Conservation (phyloP, 2,797 vertebrate species). For the Halcyon leucocephala region DNA sequence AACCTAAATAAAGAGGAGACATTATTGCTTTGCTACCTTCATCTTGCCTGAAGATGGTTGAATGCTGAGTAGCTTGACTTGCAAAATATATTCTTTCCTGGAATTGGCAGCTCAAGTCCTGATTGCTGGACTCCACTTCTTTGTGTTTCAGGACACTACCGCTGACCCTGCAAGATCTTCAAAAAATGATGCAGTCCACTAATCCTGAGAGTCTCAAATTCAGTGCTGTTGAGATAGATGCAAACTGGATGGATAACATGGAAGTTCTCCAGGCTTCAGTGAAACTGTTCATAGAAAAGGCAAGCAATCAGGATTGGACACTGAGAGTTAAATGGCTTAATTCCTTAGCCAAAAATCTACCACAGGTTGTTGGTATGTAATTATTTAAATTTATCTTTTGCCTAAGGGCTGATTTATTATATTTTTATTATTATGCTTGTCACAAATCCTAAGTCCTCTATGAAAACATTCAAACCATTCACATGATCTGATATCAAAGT, state of each 20-base stretch:
- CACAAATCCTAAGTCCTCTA: fast-evolving
- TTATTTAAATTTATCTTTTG: not conserved
- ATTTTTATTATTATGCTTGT: not conserved
- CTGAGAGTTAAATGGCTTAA: constrained; percentile 92
- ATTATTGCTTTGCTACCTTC: not conserved
- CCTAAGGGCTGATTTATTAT: not conserved
- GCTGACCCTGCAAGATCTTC: constrained; percentile 89
- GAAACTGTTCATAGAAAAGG: constrained; percentile 88
- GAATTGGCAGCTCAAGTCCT: not conserved
- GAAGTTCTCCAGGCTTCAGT: constrained; percentile 86
- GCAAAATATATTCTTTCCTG: not conserved
- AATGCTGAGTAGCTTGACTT: not conserved
- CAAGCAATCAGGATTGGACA: constrained; percentile 93
- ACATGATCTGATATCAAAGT: not conserved
- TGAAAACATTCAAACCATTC: not conserved
- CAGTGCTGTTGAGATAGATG: constrained; percentile 73
- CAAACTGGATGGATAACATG: constrained; percentile 80
- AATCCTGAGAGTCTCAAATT: constrained; percentile 85
- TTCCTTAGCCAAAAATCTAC: constrained; percentile 84
- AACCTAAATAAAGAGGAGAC: not conserved
- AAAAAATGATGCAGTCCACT: constrained; percentile 84
- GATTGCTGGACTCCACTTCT: not conserved
- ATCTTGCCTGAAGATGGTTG: not conserved
- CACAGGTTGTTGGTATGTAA: constrained; percentile 77
- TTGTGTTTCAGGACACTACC: constrained; percentile 85